Evolutionary conservation across 1,140 invertebrate genomes (phyloP), one percentile per base, ranked within the genome.

Genomic region (Trichomalopsis sarcophagae): DNA sequence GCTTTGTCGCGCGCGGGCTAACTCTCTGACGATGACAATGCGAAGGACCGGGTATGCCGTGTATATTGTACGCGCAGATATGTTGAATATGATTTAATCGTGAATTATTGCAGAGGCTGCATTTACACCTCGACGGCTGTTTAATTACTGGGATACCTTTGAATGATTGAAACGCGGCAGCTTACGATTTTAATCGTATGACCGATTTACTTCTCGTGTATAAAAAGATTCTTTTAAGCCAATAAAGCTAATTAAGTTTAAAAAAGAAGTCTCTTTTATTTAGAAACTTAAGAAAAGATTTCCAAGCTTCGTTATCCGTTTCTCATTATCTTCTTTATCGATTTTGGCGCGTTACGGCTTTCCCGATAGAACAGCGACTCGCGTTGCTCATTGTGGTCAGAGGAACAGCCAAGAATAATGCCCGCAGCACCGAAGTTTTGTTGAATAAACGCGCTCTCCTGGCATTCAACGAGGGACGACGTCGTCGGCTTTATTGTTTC

Each of bases 261-360:
- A 62, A n/a, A 62, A n/a, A 62, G 6, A 21, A n/a, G 27, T 27
- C 11, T 50, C 10, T 62, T 4, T 21, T n/a, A 21, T 21, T 21
- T 21, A 4, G n/a, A 36, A 62, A 62, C 21, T 62, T 62, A 6
- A 62, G 1, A n/a, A 62, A 7, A n/a, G 5, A 36, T 6, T 7
- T 23, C 62, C 62, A 27, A 66, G 21, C 78, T 84, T 79, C 82
- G 79, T 84, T 84, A 80, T 84, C 69, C 74, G 74, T 40, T 84
- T 50, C 74, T 75, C 75, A 80, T 84, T 74, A 69, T 84, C 77
- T 84, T 66, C 17, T 76, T 14, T 66, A 84, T 84, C 69, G 83
- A 84, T 80, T 80, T 75, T 84, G 69, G 21, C 21, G 40, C 4
- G 33, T 55, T 30, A 23, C n/a, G 50, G 62, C 0, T 3, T 66